These are phyloP conservation scores for Botrylloides violaceus DNA, from an alignment of 23 tunicate genomes.

Conservation along the genomic window DNA sequence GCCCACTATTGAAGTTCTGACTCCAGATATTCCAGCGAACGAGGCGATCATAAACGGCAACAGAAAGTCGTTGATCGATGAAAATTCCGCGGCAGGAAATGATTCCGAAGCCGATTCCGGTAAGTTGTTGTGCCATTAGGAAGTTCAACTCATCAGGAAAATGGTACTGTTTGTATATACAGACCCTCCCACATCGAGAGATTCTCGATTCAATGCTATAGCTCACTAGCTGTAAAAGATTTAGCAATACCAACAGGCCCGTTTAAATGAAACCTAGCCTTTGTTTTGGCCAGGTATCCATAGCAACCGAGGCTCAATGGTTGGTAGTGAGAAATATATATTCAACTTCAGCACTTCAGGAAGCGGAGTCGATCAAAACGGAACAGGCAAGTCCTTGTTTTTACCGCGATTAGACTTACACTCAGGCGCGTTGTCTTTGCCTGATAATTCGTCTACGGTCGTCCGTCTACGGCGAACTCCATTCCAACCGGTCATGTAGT, in stretches of 20 bases:
- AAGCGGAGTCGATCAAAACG: neutral
- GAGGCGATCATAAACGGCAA: slow-evolving; percentile 23
- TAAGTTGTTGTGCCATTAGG: neutral
- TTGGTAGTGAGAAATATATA: slow-evolving; percentile 43
- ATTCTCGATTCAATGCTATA: too few species aligned
- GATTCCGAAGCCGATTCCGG: slow-evolving; percentile 93
- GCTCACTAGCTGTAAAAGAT: too few species aligned
- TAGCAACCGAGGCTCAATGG: slow-evolving; percentile 91
- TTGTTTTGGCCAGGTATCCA: slow-evolving; percentile 67
- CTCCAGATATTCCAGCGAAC: neutral
- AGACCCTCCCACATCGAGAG: too few species aligned
- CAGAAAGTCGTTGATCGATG: slow-evolving; percentile 31
- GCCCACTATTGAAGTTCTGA: slow-evolving; percentile 22
- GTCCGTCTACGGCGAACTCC: too few species aligned
- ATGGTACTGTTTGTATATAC: too few species aligned
- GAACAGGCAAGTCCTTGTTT: neutral
- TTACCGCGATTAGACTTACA: too few species aligned
- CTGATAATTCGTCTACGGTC: too few species aligned
- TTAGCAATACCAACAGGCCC: neutral
- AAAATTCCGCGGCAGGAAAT: slow-evolving; percentile 44
- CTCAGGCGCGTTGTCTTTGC: too few species aligned
- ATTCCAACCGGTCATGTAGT: too few species aligned
- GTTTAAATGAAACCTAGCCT: neutral
- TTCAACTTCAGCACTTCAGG: slow-evolving; percentile 42
- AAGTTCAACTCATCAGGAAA: too few species aligned